Percentiles rank a stretch among this genome's conserved stretches.
These are phyloP conservation scores for Mus caroli DNA, from an alignment of 2,797 vertebrate genomes.

Conservation along the genomic window DNA sequence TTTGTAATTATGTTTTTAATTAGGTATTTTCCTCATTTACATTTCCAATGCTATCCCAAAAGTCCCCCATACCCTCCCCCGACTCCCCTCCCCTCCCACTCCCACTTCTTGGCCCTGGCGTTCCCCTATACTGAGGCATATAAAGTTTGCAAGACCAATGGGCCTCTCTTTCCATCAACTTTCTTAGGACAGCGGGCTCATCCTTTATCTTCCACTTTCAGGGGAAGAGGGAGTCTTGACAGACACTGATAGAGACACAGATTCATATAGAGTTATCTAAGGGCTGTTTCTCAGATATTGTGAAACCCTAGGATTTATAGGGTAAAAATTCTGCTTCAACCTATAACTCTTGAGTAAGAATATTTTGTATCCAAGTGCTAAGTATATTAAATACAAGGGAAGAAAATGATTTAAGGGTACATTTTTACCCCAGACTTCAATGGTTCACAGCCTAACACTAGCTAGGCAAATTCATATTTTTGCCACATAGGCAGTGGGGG, in stretches of 20 bases:
- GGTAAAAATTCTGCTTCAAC: background rate
- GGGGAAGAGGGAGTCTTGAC: background rate
- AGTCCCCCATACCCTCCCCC: too few relatives aligned
- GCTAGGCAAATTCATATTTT: background rate
- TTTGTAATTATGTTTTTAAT: too few relatives aligned
- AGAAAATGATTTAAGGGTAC: background rate
- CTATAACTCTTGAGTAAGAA: background rate
- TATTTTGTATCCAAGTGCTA: background rate
- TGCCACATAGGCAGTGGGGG: fast-evolving
- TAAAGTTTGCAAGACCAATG: too few relatives aligned
- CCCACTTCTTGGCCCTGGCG: too few relatives aligned
- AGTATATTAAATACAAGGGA: background rate
- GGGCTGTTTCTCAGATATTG: background rate
- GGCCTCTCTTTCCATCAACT: too few relatives aligned
- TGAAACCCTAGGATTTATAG: background rate
- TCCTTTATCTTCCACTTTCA: background rate
- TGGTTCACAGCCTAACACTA: background rate
- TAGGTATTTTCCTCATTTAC: too few relatives aligned
- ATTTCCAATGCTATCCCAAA: too few relatives aligned
- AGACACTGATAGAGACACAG: background rate
- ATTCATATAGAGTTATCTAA: background rate
- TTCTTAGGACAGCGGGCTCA: conserved; percentile 29
- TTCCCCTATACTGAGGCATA: too few relatives aligned
- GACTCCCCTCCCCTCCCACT: too few relatives aligned
- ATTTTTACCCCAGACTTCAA: background rate